These are phyloP conservation scores for Menura novaehollandiae DNA, from an alignment of 2,113 vertebrate species.

Conservation along the genomic window DNA sequence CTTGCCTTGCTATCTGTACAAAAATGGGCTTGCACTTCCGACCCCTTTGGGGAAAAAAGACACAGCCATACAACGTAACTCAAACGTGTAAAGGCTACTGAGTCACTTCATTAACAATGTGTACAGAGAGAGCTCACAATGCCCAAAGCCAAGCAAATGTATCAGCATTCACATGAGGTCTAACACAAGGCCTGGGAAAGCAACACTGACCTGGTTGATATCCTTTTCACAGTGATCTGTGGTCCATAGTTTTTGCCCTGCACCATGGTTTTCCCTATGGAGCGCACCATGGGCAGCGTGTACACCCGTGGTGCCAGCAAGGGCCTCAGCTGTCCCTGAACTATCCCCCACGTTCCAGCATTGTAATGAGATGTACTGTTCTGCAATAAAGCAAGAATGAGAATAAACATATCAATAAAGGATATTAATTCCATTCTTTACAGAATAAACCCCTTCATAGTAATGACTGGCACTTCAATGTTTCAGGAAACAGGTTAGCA, in stretches of 20 bases:
- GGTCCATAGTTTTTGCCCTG: constrained; percentile 87
- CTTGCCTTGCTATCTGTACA: constrained; percentile 84
- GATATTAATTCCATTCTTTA: background rate
- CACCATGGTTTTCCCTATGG: constrained; percentile 87
- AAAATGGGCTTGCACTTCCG: constrained; percentile 87
- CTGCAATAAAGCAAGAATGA: constrained; percentile 55
- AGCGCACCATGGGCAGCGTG: constrained; percentile 85
- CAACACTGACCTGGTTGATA: constrained; percentile 80
- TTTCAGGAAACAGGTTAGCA: background rate
- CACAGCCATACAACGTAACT: background rate
- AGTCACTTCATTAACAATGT: background rate
- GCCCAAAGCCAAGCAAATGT: background rate
- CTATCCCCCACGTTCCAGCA: constrained; percentile 83
- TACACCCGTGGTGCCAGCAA: constrained; percentile 81
- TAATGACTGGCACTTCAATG: background rate
- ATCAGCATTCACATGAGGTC: background rate
- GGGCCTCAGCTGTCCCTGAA: constrained; percentile 82
- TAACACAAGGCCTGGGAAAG: background rate
- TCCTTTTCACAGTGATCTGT: constrained; percentile 85
- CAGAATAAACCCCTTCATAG: background rate
- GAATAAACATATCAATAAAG: background rate
- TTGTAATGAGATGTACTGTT: constrained; percentile 83
- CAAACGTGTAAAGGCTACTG: background rate
- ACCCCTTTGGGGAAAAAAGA: constrained; percentile 59
- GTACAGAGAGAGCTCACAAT: background rate